These are phyloP conservation scores for Epizoanthus rinbou DNA, from an alignment of 92 coral and sea anemone species.

Conservation along the genomic window DNA sequence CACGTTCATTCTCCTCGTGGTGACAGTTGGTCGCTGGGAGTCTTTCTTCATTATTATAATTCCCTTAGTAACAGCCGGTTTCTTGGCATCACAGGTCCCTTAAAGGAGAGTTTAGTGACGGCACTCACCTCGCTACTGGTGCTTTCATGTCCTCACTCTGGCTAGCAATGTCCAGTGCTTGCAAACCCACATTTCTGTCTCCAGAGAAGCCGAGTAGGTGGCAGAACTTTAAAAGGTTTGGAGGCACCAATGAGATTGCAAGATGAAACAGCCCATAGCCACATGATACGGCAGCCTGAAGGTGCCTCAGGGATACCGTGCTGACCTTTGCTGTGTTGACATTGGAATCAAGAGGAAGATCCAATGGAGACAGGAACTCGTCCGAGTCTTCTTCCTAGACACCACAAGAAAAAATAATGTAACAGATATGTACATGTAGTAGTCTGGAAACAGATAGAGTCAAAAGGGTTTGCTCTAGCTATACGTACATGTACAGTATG, in stretches of 20 bases:
- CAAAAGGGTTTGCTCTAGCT: too few relatives aligned
- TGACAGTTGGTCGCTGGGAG: too few relatives aligned
- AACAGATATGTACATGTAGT: neutral
- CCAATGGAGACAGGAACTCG: constrained; percentile 64
- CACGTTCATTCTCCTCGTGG: too few relatives aligned
- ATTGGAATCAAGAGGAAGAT: constrained; percentile 50
- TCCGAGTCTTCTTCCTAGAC: constrained; percentile 56
- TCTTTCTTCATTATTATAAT: too few relatives aligned
- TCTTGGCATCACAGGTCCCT: too few relatives aligned
- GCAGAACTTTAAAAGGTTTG: constrained; percentile 84
- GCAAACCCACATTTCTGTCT: constrained; percentile 88
- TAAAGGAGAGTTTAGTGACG: too few relatives aligned
- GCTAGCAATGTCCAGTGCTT: constrained; percentile 88
- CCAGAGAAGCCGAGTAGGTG: constrained; percentile 95
- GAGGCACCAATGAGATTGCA: constrained; percentile 94
- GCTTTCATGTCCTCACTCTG: constrained; percentile 98
- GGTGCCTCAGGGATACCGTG: constrained; percentile 74
- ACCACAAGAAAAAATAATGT: neutral
- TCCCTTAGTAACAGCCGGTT: too few relatives aligned
- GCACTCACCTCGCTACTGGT: constrained; percentile 87
- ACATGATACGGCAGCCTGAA: constrained; percentile 94
- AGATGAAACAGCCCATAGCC: constrained; percentile 97
- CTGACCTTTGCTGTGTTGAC: constrained; percentile 39
- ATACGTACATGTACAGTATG: too few relatives aligned
- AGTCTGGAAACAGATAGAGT: too few relatives aligned